Evolutionary conservation across 2,888 invertebrate genomes (phyloP), one percentile per base, ranked within the genome.

Genomic region (Syritta pipiens): DNA sequence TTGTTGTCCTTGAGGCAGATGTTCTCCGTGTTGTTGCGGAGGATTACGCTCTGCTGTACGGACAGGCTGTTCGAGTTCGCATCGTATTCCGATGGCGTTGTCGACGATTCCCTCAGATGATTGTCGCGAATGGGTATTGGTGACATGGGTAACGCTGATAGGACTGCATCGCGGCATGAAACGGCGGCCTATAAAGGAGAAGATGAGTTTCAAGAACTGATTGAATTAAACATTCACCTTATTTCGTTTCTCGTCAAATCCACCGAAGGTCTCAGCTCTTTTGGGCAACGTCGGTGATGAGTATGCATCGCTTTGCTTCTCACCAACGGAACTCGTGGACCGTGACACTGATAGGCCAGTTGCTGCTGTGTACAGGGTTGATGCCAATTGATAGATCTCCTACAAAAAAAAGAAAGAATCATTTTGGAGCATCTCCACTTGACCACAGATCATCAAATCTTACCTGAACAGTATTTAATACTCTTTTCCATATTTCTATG

Each of bases 261-360:
- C 98, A 1, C 97, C 97, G 89, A 98, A 98, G 2, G 98, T 98
- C 90, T 98, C 98, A 0, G 98, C 98, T 24, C 98, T 91, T 84
- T 97, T 94, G 12, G 98, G 97, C 77, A 98, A 89, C 30, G 95
- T 94, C 10, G 96, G 95, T 22, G 96, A 95, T 79, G 95, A 93
- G 87, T 95, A 97, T 0, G 94, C 92, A 20, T 93, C 93, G 84
- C 96, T 96, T 84, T 97, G 96, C 57, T 96, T 93, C 89, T 98
- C 97, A 3, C 97, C 97, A 0, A 96, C 97, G 20, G 97, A 97
- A 89, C 97, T 97, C 12, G 96, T 95, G 86, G 97, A 97, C 53
- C 97, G 92, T 6, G 96, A 96, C 9, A 97, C 90, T 68, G 94
- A 94, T 28, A 94, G 93, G 49, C 95, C 94, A 1, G 89, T 89